Percentiles rank a stretch among this genome's conserved stretches.
Conservation (phyloP, 2,113 vertebrate species). For the Poecile atricapillus region DNA sequence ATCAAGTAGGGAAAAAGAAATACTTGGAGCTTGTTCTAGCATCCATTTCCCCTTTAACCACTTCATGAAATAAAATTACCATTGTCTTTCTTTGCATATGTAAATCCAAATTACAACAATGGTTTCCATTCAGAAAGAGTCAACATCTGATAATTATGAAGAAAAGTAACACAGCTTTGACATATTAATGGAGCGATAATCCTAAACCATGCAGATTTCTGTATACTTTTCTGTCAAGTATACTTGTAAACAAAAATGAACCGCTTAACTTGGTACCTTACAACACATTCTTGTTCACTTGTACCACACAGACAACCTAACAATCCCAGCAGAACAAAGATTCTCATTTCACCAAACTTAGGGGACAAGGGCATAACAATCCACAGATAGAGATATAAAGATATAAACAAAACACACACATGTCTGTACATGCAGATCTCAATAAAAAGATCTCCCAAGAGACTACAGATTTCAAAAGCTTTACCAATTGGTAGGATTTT, state of each 20-base stretch:
- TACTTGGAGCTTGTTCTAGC: neutral
- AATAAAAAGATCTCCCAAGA: neutral
- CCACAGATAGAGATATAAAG: neutral
- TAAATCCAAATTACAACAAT: neutral
- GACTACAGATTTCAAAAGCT: neutral
- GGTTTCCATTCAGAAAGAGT: neutral
- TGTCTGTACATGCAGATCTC: neutral
- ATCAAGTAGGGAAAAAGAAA: neutral
- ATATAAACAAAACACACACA: neutral
- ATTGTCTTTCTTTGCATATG: accelerated
- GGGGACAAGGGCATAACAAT: neutral
- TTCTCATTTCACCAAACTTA: neutral
- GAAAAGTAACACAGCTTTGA: neutral
- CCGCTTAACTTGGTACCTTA: neutral
- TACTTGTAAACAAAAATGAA: neutral
- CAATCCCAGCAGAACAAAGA: neutral
- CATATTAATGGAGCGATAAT: neutral
- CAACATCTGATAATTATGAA: neutral
- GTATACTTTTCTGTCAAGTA: neutral
- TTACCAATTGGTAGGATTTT: neutral
- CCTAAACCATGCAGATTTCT: neutral
- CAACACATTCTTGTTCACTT: neutral
- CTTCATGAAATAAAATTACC: neutral
- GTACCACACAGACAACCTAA: neutral
- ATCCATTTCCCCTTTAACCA: neutral